These are phyloP conservation scores for Semaprochilodus insignis DNA, from an alignment of 2,797 vertebrate genomes.

Conservation along the genomic window DNA sequence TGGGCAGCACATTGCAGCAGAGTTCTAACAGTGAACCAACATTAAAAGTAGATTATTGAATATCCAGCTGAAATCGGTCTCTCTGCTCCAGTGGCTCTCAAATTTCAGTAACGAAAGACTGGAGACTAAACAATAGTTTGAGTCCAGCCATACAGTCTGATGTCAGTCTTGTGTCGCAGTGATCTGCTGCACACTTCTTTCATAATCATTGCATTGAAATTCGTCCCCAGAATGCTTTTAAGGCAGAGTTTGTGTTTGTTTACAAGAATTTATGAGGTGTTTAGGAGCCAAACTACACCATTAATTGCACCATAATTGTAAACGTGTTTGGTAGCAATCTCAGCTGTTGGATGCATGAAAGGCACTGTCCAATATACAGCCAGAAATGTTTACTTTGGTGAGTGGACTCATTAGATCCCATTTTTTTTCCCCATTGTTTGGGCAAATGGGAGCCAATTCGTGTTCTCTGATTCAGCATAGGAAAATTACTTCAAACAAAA, in stretches of 20 bases:
- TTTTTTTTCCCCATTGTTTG: conserved; percentile 17
- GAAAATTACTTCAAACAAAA: too few relatives aligned
- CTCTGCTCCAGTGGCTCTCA: conserved; percentile 12
- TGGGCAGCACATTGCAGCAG: not conserved
- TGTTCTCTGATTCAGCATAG: not conserved
- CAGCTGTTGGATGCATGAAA: conserved; percentile 38
- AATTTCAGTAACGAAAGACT: conserved; percentile 7
- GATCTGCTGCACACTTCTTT: conserved; percentile 29
- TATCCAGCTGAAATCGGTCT: conserved; percentile 25
- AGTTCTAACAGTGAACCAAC: conserved; percentile 1
- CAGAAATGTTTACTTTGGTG: conserved; percentile 23
- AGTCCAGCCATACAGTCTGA: conserved; percentile 1
- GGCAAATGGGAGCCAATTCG: conserved; percentile 10
- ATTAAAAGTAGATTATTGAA: not conserved
- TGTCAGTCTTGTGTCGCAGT: conserved; percentile 20
- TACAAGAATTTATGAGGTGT: conserved; percentile 52
- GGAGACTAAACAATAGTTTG: conserved; percentile 23
- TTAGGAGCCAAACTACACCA: conserved; percentile 48
- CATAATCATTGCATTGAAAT: conserved; percentile 26
- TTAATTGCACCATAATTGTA: conserved; percentile 39
- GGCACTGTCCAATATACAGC: conserved; percentile 25
- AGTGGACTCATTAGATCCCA: conserved; percentile 23
- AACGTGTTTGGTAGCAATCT: conserved; percentile 43
- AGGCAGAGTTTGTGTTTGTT: conserved; percentile 33
- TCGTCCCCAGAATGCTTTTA: conserved; percentile 17